These are phyloP conservation scores for Diadromus collaris DNA, from an alignment of 2,888 invertebrate genomes.

Conservation along the genomic window DNA sequence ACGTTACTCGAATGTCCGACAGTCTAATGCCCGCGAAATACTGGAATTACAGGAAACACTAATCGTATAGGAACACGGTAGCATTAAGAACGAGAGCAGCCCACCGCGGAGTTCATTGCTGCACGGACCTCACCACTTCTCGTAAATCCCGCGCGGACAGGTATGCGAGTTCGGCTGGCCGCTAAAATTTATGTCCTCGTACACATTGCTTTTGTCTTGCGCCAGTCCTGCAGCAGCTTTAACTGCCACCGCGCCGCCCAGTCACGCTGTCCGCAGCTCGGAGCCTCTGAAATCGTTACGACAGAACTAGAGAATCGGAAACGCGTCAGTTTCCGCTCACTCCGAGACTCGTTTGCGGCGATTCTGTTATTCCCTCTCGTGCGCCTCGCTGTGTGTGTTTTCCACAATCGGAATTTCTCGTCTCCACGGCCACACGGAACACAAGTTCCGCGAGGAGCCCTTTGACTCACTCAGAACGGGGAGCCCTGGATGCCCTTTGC, in stretches of 20 bases:
- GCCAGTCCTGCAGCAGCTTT: slow-evolving; percentile 2
- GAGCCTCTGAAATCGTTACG: slow-evolving; percentile 41
- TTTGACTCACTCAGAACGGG: neutral
- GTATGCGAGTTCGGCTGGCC: slow-evolving; percentile 38
- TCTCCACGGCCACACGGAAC: neutral
- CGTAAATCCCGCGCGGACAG: slow-evolving; percentile 55
- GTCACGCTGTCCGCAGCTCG: slow-evolving; percentile 12
- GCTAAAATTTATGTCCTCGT: slow-evolving; percentile 56
- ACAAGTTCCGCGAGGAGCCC: slow-evolving; percentile 15
- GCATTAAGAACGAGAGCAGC: slow-evolving; percentile 21
- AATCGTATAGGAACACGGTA: slow-evolving; percentile 10
- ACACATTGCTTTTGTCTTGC: slow-evolving; percentile 24
- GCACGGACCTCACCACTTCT: slow-evolving; percentile 39
- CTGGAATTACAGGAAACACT: slow-evolving; percentile 6
- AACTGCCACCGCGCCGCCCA: neutral
- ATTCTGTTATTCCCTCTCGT: slow-evolving; percentile 21
- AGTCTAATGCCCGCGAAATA: neutral
- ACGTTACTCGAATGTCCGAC: neutral
- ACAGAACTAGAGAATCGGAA: slow-evolving; percentile 39
- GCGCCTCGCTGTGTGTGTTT: slow-evolving; percentile 6
- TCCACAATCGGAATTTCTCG: neutral
- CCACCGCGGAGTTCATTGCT: slow-evolving; percentile 19
- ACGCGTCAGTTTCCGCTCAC: slow-evolving; percentile 39
- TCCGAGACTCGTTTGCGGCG: slow-evolving; percentile 45
- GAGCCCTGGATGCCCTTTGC: neutral